Evolutionary conservation across 2,888 invertebrate genomes (phyloP).

Genomic region (Cenopis cana): DNA sequence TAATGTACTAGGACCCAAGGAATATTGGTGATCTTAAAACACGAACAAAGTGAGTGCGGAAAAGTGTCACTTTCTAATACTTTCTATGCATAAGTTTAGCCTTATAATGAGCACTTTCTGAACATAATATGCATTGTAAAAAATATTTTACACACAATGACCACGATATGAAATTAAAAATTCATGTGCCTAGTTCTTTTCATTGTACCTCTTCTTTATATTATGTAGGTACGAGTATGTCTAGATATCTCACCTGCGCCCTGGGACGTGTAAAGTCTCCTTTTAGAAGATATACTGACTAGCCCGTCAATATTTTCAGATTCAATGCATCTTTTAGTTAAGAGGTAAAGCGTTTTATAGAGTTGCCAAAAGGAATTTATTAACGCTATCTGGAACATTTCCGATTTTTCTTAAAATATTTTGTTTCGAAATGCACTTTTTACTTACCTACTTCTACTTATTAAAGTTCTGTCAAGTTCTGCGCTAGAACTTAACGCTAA

Average conservation of each 20-base stretch:
- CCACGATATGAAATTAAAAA: neutral
- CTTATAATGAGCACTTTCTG: too few species aligned
- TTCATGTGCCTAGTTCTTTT: neutral
- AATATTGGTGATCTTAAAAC: too few species aligned
- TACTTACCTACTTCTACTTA: too few species aligned
- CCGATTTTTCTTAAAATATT: neutral
- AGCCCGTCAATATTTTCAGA: constrained; percentile 35
- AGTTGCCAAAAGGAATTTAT: neutral
- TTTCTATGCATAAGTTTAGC: too few species aligned
- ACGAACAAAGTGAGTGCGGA: too few species aligned
- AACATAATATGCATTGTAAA: too few species aligned
- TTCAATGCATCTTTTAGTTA: constrained; percentile 20
- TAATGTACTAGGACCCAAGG: too few species aligned
- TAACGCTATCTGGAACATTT: neutral
- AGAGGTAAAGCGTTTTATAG: neutral
- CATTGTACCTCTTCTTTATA: neutral
- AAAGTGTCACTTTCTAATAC: too few species aligned
- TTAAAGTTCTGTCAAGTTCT: too few species aligned
- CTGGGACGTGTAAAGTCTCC: constrained; percentile 35
- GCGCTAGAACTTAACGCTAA: too few species aligned
- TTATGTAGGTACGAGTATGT: constrained; percentile 4
- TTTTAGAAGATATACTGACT: constrained; percentile 36
- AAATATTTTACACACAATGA: neutral
- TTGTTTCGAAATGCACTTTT: neutral
- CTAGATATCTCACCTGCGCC: constrained; percentile 34